Base-by-base conservation (phyloP, 2,113 vertebrate species). In the Chaetodon auriga region DNA sequence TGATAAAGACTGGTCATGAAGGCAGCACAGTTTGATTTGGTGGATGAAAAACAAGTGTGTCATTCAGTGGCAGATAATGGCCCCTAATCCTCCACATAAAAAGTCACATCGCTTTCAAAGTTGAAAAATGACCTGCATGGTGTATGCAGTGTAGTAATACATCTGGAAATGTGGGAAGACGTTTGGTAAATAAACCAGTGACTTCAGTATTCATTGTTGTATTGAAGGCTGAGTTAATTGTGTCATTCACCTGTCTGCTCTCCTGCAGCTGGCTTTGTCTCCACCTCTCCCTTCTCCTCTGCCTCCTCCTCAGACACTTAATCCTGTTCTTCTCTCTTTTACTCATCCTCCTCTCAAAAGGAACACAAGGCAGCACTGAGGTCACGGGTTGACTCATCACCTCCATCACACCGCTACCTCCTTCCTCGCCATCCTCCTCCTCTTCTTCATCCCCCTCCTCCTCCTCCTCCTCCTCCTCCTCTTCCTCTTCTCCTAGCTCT, bases 311-410 rank as follows among this genome's bases (percentile, higher is more conserved):
- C 84, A 97, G 79, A 86, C 91, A 96, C 93, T 96, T 97, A 23
- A 96, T 86, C 72, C 94, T 95, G 90, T 93, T 97, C 84, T 91
- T 96, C 91, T 97, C 96, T 87, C 93, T 95, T 84, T 95, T 97
- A 81, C 60, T 96, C 66, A 95, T 88, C 21, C 94, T 95, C 83
- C 92, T 93, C 30, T 94, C 85, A 6, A 46, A 10, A 8, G 80
- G 78, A 66, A 76, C 69, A 41, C 60, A 82, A 12, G 89, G 55
- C 4, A 30, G 46, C 36, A 54, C 45, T 0, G 80, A 55, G 11
- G 75, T 76, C 49, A 76, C 19, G 45, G 82, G 76, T 66, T 79
- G 89, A 80, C 65, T 76, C 25, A 49, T 69, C 35, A 81, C 69
- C 58, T 85, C 87, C 68, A 66, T 68, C 85, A 85, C 85, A 0